phyloP scores from a whole-genome alignment of 2,888 invertebrate species.

The Deilephila porcellus region DNA sequence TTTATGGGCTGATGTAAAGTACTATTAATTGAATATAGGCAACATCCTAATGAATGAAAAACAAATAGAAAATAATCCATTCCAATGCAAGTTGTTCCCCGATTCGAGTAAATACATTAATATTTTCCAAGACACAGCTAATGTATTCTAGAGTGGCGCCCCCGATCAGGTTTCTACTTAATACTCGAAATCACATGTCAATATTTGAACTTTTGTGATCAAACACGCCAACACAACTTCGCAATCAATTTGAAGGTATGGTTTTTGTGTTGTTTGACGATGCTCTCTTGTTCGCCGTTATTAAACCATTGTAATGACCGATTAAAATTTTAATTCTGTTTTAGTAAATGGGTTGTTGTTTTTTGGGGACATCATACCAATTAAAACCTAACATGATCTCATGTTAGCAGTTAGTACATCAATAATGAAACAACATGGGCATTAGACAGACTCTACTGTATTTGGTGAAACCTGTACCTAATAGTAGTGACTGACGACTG shows the following conservation, averaged over 20 bases:
- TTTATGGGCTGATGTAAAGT: too few relatives aligned
- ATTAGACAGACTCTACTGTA: too few relatives aligned
- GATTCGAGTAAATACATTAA: constrained; percentile 10
- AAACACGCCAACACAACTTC: constrained; percentile 23
- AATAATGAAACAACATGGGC: too few relatives aligned
- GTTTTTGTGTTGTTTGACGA: constrained; percentile 17
- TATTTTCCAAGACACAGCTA: constrained; percentile 25
- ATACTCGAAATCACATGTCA: constrained; percentile 25
- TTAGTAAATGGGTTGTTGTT: too few relatives aligned
- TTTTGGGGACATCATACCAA: too few relatives aligned
- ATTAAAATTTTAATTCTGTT: too few relatives aligned
- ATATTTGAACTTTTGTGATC: constrained; percentile 30
- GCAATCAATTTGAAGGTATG: constrained; percentile 24
- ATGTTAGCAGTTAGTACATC: too few relatives aligned
- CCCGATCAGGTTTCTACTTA: constrained; percentile 24
- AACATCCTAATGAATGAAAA: not conserved
- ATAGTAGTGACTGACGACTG: too few relatives aligned
- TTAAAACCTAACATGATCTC: too few relatives aligned
- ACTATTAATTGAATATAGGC: not conserved
- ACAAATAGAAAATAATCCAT: constrained; percentile 19
- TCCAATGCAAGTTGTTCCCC: constrained; percentile 11
- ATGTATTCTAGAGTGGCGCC: constrained; percentile 27
- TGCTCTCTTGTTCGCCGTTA: not conserved
- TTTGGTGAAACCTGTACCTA: too few relatives aligned
- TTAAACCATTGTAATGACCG: not conserved